Conservation (phyloP, 2,888 invertebrate species). For the Cryptocheilus praepositus region DNA sequence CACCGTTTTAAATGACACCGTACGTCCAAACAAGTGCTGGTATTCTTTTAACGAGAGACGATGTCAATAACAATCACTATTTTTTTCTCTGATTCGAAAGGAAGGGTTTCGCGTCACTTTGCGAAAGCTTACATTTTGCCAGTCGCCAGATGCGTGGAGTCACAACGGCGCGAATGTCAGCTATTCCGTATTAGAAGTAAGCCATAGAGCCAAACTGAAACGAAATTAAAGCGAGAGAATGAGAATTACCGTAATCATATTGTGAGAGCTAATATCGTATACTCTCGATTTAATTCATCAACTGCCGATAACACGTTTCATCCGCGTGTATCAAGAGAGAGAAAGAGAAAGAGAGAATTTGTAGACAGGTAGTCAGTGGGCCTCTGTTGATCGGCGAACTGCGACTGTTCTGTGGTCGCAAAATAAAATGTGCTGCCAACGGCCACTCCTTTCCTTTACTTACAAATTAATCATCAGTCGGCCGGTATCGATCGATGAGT, state of each 20-base stretch:
- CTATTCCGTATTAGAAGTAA: slow-evolving; percentile 36
- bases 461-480: slow-evolving; percentile 44
- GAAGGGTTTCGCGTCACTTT: slow-evolving; percentile 38
- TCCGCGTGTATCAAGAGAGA: slow-evolving; percentile 25
- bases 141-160: slow-evolving; percentile 35
- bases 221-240: slow-evolving; percentile 39
- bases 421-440: slow-evolving; percentile 35
- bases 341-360: neutral
- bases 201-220: slow-evolving; percentile 37
- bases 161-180: slow-evolving; percentile 43
- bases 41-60: slow-evolving; percentile 18
- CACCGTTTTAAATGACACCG: too few species aligned
- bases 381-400: slow-evolving; percentile 21
- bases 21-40: slow-evolving; percentile 4
- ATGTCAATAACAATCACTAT: slow-evolving; percentile 19
- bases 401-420: slow-evolving; percentile 52
- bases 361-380: neutral
- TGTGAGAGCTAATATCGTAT: slow-evolving; percentile 25
- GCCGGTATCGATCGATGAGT: slow-evolving; percentile 56
- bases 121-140: slow-evolving; percentile 40
- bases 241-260: slow-evolving; percentile 33
- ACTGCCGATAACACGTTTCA: slow-evolving; percentile 51
- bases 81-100: slow-evolving; percentile 23
- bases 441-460: slow-evolving; percentile 31
- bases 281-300: slow-evolving; percentile 48